phyloP scores from a whole-genome alignment of 2,888 invertebrate species.

The Hypolimnas misippus region DNA sequence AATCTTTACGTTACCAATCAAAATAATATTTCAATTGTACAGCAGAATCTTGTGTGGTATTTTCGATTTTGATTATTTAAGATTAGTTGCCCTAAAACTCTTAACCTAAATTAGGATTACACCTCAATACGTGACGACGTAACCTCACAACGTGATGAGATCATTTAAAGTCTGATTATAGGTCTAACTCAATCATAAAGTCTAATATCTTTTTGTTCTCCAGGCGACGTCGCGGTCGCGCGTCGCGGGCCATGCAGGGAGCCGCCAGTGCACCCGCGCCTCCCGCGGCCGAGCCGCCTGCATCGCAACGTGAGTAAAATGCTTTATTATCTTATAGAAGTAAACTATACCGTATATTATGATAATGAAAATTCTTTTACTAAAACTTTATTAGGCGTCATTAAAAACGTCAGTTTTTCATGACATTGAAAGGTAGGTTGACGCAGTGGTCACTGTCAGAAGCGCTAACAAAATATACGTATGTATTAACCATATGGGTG shows the following conservation, averaged over 20 bases:
- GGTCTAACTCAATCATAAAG: neutral
- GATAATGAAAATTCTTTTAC: neutral
- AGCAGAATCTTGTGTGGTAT: too few species aligned
- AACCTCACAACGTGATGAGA: neutral
- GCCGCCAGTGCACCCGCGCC: conserved; percentile 74
- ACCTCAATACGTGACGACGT: too few species aligned
- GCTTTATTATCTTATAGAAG: neutral
- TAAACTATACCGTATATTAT: neutral
- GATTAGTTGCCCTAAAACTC: too few species aligned
- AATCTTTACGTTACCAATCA: neutral
- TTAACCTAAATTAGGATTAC: too few species aligned
- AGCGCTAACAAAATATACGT: too few species aligned
- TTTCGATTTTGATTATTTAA: too few species aligned
- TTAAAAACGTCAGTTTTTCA: too few species aligned
- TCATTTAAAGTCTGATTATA: conserved; percentile 4
- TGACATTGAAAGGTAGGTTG: too few species aligned
- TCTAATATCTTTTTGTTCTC: conserved; percentile 25
- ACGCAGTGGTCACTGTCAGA: too few species aligned
- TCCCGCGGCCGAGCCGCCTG: conserved; percentile 74
- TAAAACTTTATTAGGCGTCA: too few species aligned
- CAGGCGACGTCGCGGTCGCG: conserved; percentile 70
- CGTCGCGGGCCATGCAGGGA: conserved; percentile 81
- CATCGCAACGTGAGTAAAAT: conserved; percentile 68
- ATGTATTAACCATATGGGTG: too few species aligned
- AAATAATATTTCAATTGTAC: neutral